A percentile compares a stretch with the other conserved stretches of the same genome.
These are phyloP conservation scores for Ichneumoninae sp. DNA, from an alignment of 2,888 invertebrate genomes.

Conservation along the genomic window DNA sequence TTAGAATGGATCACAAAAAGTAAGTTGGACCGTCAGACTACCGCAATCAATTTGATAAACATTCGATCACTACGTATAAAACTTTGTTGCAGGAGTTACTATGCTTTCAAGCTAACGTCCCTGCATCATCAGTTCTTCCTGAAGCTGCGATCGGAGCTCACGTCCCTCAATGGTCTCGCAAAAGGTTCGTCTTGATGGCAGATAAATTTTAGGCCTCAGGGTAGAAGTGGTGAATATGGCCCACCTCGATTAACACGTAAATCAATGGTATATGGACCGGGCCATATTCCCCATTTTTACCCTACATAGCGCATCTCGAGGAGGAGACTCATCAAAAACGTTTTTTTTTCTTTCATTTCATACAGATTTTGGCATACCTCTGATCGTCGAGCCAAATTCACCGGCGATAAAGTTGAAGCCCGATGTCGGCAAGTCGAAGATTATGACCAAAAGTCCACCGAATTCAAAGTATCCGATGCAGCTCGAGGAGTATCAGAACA, in stretches of 20 bases:
- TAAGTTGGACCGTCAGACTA: constrained; percentile 78
- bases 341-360: constrained; percentile 19
- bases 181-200: constrained; percentile 76
- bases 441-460: constrained; percentile 70
- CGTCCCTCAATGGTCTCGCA: constrained; percentile 85
- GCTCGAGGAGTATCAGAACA: constrained; percentile 87
- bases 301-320: background rate
- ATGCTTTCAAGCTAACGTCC: constrained; percentile 91
- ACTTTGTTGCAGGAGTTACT: constrained; percentile 87
- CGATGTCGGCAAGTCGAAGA: constrained; percentile 78
- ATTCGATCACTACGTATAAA: background rate
- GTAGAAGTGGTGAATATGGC: too few species aligned
- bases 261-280: too few species aligned
- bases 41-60: background rate
- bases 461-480: constrained; percentile 81
- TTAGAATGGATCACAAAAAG: constrained; percentile 91
- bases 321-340: background rate
- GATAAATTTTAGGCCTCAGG: background rate
- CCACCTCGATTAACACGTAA: too few species aligned
- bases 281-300: too few species aligned
- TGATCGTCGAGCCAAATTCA: constrained; percentile 75
- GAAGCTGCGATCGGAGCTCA: constrained; percentile 89
- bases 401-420: constrained; percentile 75
- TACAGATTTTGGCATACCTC: constrained; percentile 83
- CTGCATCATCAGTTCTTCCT: constrained; percentile 91